Percentiles rank a stretch among this genome's conserved stretches.
These are phyloP conservation scores for Apistogramma diplotaenia DNA, from an alignment of 2,113 vertebrate genomes.

Conservation along the genomic window DNA sequence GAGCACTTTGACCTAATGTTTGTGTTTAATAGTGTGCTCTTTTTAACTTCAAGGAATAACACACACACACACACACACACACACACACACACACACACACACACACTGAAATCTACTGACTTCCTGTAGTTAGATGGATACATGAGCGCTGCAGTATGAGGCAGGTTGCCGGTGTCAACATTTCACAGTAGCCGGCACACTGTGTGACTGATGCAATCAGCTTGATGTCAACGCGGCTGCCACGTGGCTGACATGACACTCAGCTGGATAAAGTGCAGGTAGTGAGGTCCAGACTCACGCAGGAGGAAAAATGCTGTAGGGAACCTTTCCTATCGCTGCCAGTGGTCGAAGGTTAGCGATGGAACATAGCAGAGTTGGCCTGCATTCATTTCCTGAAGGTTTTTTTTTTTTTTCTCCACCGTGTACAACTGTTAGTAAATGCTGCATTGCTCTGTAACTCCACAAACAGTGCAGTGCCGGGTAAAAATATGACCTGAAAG, in stretches of 20 bases:
- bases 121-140: not conserved
- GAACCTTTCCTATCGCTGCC: not conserved
- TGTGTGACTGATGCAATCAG: conserved; percentile 14
- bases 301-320: not conserved
- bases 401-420: not conserved
- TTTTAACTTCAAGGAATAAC: not conserved
- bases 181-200: not conserved
- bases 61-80: not conserved
- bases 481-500: no score
- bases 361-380: not conserved
- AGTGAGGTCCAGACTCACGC: not conserved
- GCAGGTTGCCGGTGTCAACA: not conserved
- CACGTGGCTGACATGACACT: not conserved
- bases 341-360: not conserved
- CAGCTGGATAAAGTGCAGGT: not conserved
- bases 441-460: not conserved
- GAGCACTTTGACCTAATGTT: conserved; percentile 23
- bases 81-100: not conserved
- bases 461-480: no score
- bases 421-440: not conserved
- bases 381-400: not conserved
- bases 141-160: not conserved
- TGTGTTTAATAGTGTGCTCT: not conserved
- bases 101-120: not conserved
- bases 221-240: conserved; percentile 11